Base-by-base conservation (phyloP, 2,113 vertebrate genomes). In the Raja brachyura region DNA sequence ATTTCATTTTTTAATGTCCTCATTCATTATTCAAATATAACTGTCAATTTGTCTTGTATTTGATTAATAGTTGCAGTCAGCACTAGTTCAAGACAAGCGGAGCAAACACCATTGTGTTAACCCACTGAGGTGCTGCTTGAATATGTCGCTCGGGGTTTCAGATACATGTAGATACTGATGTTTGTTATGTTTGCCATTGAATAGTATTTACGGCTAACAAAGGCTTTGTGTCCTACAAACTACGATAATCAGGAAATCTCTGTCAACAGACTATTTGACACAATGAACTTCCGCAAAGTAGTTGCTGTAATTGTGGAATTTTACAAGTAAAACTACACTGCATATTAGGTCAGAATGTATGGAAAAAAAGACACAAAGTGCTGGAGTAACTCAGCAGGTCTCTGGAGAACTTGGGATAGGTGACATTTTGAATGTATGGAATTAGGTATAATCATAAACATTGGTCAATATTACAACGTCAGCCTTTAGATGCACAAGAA, bases 21-120 rank as follows among this genome's bases (percentile, higher is more conserved):
- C 59, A 86, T 63, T 86, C 83, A 86, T 86, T 86, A 86, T 86
- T 86, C 2, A 86, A 86, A 86, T 61, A n/a, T 31, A 31, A 86
- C 59, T 86, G 83, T 86, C 83, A 86, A 86, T 63, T 86, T 31
- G 83, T 31, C 61, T 86, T 8, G 14, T 16, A 28, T 31, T 86
- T 86, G 83, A 86, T 86, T 86, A 86, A 86, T 86, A 86, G 56
- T 25, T 86, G 56, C 59, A 86, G 59, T 63, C 83, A 31, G 59
- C 28, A 86, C 56, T 86, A 0, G 5, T 14, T 2, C 28, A 63
- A 14, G 56, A 63, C 11, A 22, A n/a, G 28, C 28, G 16, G 11
- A 14, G 83, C 13, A 63, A 59, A 63, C n/a, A 31, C 1, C 79
- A 10, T 8, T 8, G 54, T 61, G 31, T 86, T 86, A 86, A 63